Conservation (phyloP, 2,797 vertebrate genomes). For the Melanotaenia maccullochi region DNA sequence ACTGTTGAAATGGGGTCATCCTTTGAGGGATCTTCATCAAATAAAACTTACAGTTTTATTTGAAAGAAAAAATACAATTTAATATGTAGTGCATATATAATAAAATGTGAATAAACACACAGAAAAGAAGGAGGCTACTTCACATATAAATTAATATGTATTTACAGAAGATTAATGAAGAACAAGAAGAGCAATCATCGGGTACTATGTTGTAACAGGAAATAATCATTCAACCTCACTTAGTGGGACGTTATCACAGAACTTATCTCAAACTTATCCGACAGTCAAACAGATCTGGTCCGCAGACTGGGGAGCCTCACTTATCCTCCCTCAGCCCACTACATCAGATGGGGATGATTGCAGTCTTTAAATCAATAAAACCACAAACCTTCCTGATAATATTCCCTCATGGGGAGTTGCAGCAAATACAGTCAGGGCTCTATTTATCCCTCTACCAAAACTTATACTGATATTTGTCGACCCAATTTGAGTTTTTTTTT, state of each 20-base stretch:
- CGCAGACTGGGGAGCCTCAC: constrained; percentile 48
- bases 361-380: constrained; percentile 83
- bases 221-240: constrained; percentile 32
- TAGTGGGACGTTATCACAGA: constrained; percentile 37
- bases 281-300: constrained; percentile 54
- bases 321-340: constrained; percentile 73
- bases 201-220: constrained; percentile 23
- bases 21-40: constrained; percentile 46
- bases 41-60: constrained; percentile 35
- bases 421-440: constrained; percentile 61
- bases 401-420: constrained; percentile 71
- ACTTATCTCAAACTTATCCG: constrained; percentile 51
- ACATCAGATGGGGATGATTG: constrained; percentile 83
- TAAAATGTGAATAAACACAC: not conserved
- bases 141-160: not conserved
- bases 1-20: constrained; percentile 68
- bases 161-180: not conserved
- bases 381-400: constrained; percentile 83
- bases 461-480: constrained; percentile 25
- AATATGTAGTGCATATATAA: not conserved
- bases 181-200: constrained; percentile 24
- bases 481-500: constrained; percentile 14
- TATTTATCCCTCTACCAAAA: constrained; percentile 56
- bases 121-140: not conserved
- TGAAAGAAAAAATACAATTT: constrained; percentile 1